Conservation (phyloP, 1,140 invertebrate genomes). For the Belonocnema kinseyi region DNA sequence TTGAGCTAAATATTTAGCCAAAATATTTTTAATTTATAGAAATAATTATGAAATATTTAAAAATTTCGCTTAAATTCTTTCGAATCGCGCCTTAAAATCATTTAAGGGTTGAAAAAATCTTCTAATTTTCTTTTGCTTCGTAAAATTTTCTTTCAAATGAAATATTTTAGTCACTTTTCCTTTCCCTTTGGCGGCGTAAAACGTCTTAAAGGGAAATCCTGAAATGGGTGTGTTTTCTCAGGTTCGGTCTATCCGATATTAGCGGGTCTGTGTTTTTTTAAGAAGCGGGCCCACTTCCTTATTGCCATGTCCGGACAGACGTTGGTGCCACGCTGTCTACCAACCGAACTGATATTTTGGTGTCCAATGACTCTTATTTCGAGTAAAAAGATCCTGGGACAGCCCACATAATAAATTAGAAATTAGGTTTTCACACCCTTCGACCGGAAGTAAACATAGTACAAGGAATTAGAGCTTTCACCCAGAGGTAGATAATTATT, state of each 20-base stretch:
- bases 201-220: constrained; percentile 14
- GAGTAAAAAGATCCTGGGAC: background rate
- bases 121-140: background rate
- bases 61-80: too few relatives aligned
- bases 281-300: constrained; percentile 67
- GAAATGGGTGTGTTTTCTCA: constrained; percentile 60
- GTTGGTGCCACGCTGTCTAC: constrained; percentile 66
- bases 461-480: too few relatives aligned
- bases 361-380: background rate
- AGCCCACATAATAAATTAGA: constrained; percentile 14
- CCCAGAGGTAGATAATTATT: too few relatives aligned
- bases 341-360: constrained; percentile 17
- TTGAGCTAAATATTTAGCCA: too few relatives aligned
- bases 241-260: constrained; percentile 60
- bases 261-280: constrained; percentile 66
- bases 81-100: too few relatives aligned
- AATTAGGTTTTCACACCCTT: constrained; percentile 9
- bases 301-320: constrained; percentile 54
- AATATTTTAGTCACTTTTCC: constrained; percentile 5
- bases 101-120: background rate
- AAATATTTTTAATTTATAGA: too few relatives aligned
- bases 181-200: background rate
- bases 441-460: background rate
- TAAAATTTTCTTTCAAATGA: background rate
- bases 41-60: too few relatives aligned